Evolutionary conservation across 2,113 vertebrate species (phyloP).

Genomic region (Gymnogyps californianus): DNA sequence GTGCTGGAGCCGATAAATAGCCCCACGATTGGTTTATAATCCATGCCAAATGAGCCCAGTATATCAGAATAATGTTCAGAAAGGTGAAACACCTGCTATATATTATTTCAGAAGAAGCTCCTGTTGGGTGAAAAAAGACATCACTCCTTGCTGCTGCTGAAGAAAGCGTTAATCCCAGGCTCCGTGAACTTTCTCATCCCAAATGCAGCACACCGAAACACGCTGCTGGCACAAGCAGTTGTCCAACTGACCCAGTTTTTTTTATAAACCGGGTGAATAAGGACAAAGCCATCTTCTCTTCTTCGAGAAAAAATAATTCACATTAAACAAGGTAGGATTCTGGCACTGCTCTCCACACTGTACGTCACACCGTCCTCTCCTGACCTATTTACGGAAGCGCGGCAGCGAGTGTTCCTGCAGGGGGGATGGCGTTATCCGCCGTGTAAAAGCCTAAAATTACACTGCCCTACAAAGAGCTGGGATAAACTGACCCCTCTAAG

Average conservation of each 20-base stretch:
- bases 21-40: fast-evolving
- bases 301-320: background rate
- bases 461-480: conserved; percentile 1
- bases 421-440: background rate
- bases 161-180: background rate
- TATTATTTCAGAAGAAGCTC: background rate
- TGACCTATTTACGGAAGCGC: background rate
- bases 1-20: background rate
- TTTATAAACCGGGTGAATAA: background rate
- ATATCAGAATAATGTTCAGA: background rate
- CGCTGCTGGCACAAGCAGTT: fast-evolving
- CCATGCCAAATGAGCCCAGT: background rate
- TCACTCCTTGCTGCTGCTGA: background rate
- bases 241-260: conserved; percentile 39
- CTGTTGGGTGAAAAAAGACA: background rate
- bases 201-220: fast-evolving
- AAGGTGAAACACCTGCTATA: background rate
- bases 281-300: background rate
- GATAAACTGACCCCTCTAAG: conserved; percentile 24
- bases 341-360: background rate
- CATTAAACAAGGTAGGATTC: background rate
- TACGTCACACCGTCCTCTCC: background rate
- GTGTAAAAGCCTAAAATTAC: background rate
- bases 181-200: background rate
- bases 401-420: background rate